Conservation (phyloP, 2,113 vertebrate species). For the Labeo catla region DNA sequence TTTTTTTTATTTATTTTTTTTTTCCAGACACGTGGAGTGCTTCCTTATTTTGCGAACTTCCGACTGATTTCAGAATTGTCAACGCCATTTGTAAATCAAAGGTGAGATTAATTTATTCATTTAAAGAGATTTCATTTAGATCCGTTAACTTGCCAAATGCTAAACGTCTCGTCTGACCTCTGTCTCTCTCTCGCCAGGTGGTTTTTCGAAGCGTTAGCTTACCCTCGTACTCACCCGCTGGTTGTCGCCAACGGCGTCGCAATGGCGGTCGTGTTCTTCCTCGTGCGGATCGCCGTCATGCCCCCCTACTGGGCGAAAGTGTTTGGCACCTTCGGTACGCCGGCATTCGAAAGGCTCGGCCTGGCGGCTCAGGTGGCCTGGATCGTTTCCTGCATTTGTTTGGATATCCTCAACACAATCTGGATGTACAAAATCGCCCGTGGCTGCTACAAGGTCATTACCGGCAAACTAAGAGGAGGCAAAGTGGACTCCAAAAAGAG, state of each 20-base stretch:
- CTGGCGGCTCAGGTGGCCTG: slow-evolving; percentile 79
- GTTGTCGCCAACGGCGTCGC: slow-evolving; percentile 77
- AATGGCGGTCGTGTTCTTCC: slow-evolving; percentile 79
- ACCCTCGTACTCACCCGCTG: slow-evolving; percentile 73
- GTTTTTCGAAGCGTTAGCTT: slow-evolving; percentile 78
- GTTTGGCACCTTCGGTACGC: slow-evolving; percentile 77
- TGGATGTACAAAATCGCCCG: slow-evolving; percentile 82
- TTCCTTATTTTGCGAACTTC: slow-evolving; percentile 82
- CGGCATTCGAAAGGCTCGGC: slow-evolving; percentile 75
- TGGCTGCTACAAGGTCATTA: slow-evolving; percentile 79
- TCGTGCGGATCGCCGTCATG: slow-evolving; percentile 81
- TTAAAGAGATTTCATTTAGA: background rate
- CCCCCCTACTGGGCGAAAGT: slow-evolving; percentile 82
- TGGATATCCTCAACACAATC: slow-evolving; percentile 78
- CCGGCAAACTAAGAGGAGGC: slow-evolving; percentile 52
- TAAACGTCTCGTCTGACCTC: background rate
- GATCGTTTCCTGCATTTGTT: slow-evolving; percentile 77
- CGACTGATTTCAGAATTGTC: slow-evolving; percentile 82
- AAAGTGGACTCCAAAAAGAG: slow-evolving; percentile 49
- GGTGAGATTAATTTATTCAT: slow-evolving; percentile 62
- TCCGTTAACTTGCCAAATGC: background rate
- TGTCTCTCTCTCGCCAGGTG: slow-evolving; percentile 66
- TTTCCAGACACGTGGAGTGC: slow-evolving; percentile 74
- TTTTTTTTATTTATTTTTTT: background rate
- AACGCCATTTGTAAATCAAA: slow-evolving; percentile 83